A percentile compares a stretch with the other conserved stretches of the same genome.
phyloP scores from a whole-genome alignment of 2,113 vertebrate genomes.

The Indicator maculatus region DNA sequence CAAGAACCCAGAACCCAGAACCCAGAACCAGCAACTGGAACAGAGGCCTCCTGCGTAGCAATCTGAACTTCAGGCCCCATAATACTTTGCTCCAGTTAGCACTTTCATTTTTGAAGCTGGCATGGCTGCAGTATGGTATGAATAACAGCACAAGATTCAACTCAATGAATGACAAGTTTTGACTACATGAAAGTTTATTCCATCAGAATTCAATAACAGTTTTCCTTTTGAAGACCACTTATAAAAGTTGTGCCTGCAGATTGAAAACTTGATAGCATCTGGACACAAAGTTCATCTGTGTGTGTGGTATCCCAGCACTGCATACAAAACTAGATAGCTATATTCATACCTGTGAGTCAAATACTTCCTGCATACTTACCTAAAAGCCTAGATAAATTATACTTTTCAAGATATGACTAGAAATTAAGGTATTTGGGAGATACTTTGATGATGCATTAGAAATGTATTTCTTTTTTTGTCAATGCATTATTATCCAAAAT shows the following conservation, averaged over 20 bases:
- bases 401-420: not conserved
- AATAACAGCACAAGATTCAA: no score
- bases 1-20: no score
- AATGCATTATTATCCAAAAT: accelerated
- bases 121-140: no score
- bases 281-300: accelerated
- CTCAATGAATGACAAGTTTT: not conserved
- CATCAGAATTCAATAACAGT: not conserved
- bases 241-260: not conserved
- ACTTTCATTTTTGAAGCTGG: no score
- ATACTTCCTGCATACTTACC: not conserved
- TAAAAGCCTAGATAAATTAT: not conserved
- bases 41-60: no score
- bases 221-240: not conserved
- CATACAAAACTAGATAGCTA: not conserved
- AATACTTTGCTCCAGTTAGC: no score
- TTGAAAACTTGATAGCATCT: not conserved
- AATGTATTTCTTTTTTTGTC: not conserved
- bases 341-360: not conserved
- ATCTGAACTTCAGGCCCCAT: no score
- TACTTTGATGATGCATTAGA: not conserved
- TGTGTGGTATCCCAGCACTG: not conserved
- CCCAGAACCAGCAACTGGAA: no score
- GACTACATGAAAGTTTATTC: not conserved
- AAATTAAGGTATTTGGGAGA: not conserved